Base-by-base conservation (phyloP, 2,113 vertebrate species). In the Dipodomys ordii region DNA sequence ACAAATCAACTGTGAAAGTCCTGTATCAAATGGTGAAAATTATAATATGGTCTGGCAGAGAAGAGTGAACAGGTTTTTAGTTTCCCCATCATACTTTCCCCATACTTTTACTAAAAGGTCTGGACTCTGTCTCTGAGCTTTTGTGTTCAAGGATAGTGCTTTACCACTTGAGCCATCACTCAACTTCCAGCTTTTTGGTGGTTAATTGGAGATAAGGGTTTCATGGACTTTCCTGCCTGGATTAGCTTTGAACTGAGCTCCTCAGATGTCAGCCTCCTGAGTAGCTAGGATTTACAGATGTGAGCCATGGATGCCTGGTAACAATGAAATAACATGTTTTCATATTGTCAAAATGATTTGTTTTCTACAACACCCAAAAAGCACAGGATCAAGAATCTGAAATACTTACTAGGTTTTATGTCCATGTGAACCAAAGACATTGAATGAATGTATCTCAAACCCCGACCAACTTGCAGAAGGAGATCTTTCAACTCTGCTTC, bases 381-480 rank as follows among this genome's bases (percentile, higher is more conserved):
- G 87, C 15, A 92, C 6, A 94, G 28, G 20, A 82, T 60, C 93
- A 20, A 95, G 30, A 6, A 83, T 85, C 9, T 88, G 15, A 77
- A 90, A 65, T 90, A 99, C 99, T 98, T 98, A 99, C 99, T 99
- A 72, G 99, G 99, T 95, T 99, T 99, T 97, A 99, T 99, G 98
- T 99, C 99, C 99, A 99, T 99, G 97, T 99, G 99, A 94, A 99
- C 99, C 96, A 99, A 98, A 44, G 99, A 99, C 93, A 99, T 99
- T 3, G 99, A 99, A 98, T 99, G 99, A 97, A 99, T 99, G 95
- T 99, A 99, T 94, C 99, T 99, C 80, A 99, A 99, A 32, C 99
- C 99, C 16, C 99, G 98, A 39, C 99, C 98, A 95, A 99, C 99
- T 94, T 99, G 99, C 79, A 99, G 97, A 88, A 99, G 98, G 89